A percentile compares a stretch with the other conserved stretches of the same genome.
Evolutionary conservation across 2,797 vertebrate species (phyloP).

Genomic region (Merluccius polli): DNA sequence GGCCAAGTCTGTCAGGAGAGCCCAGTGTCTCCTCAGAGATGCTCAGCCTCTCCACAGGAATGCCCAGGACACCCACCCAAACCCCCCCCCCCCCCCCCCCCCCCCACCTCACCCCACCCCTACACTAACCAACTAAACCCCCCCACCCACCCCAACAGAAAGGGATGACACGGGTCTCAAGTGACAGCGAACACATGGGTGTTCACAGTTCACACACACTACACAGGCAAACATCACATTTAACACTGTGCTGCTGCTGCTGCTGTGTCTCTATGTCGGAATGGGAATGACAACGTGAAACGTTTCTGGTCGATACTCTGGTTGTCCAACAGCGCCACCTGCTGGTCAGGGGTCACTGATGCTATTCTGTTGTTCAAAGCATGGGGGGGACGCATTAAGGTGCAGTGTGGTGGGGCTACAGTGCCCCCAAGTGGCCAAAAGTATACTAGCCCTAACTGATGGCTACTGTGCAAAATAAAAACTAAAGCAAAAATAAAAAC

Average conservation of each 20-base stretch:
- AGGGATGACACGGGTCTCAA: background rate
- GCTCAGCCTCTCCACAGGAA: conserved; percentile 61
- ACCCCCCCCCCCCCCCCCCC: background rate
- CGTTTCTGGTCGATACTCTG: background rate
- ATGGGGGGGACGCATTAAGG: background rate
- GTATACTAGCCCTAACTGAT: background rate
- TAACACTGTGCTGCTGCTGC: too few species aligned
- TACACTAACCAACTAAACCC: background rate
- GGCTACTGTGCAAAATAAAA: background rate
- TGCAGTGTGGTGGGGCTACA: background rate
- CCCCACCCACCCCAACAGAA: background rate
- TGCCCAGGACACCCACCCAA: conserved; percentile 55
- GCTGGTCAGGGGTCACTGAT: conserved; percentile 21
- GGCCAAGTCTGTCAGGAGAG: conserved; percentile 67
- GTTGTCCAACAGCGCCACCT: background rate
- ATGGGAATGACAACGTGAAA: background rate
- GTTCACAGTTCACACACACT: background rate
- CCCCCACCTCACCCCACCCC: background rate
- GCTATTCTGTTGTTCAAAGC: background rate
- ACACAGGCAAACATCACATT: background rate
- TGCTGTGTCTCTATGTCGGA: background rate
- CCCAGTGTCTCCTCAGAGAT: conserved; percentile 76
- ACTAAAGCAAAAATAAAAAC: background rate
- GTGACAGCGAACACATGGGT: background rate
- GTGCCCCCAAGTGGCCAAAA: background rate